These are phyloP conservation scores for Amblyjoppa proteus DNA, from an alignment of 2,888 invertebrate species.

Conservation along the genomic window DNA sequence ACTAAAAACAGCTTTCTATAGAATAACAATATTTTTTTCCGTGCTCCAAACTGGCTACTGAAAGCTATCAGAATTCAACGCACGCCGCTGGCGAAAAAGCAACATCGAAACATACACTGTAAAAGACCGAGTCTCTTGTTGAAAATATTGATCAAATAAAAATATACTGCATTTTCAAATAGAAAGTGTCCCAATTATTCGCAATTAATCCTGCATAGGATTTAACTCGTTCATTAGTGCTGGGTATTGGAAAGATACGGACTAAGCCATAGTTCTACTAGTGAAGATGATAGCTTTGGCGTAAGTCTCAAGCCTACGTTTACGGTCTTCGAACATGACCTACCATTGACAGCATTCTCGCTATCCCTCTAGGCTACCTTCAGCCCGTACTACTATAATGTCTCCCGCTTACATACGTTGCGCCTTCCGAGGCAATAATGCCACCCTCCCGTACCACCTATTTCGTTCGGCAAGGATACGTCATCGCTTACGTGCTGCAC, in stretches of 20 bases:
- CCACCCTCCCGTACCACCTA: slow-evolving; percentile 2
- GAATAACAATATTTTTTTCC: neutral
- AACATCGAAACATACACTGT: neutral
- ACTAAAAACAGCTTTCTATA: neutral
- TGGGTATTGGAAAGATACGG: neutral
- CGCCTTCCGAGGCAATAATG: slow-evolving; percentile 41
- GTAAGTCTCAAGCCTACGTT: neutral
- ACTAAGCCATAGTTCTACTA: slow-evolving; percentile 5
- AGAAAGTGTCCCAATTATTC: neutral
- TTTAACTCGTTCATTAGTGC: neutral
- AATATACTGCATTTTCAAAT: neutral
- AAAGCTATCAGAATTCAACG: neutral
- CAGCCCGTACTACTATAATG: neutral
- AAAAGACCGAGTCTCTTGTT: neutral
- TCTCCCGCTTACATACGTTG: slow-evolving; percentile 26
- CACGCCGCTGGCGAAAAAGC: neutral
- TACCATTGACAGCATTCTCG: slow-evolving; percentile 7
- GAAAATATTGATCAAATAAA: neutral
- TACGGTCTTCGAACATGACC: slow-evolving; percentile 23
- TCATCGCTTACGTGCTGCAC: slow-evolving; percentile 58
- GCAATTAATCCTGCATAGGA: neutral
- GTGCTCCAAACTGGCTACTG: neutral
- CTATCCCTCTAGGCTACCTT: neutral
- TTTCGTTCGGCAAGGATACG: slow-evolving; percentile 50
- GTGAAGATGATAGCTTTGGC: slow-evolving; percentile 30